A percentile compares a stretch with the other conserved stretches of the same genome.
Conservation (phyloP, 2,797 vertebrate genomes). For the Podarcis siculus region DNA sequence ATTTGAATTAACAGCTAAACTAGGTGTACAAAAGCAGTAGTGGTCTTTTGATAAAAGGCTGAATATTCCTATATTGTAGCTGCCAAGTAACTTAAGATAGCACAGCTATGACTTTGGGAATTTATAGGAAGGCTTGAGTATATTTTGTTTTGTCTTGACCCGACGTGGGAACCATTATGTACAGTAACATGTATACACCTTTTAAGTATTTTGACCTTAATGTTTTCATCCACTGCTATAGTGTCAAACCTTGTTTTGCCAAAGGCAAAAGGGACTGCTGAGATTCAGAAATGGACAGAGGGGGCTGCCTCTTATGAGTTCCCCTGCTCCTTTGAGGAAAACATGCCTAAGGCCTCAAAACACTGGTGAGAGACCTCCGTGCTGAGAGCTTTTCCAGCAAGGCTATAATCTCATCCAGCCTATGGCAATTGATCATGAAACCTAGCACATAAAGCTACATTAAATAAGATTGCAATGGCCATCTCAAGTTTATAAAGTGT, state of each 20-base stretch:
- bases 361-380: not conserved
- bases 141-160: not conserved
- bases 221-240: not conserved
- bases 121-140: not conserved
- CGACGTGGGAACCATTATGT: not conserved
- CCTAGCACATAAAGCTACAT: not conserved
- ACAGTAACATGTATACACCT: not conserved
- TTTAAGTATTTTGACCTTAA: not conserved
- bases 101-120: not conserved
- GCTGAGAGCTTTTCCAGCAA: not conserved
- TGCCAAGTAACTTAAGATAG: not conserved
- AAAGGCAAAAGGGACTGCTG: not conserved
- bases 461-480: not conserved
- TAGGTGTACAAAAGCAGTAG: not conserved
- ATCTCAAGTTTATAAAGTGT: not conserved
- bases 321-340: slow-evolving; percentile 14
- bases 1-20: not conserved
- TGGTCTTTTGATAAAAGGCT: not conserved
- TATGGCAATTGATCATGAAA: not conserved
- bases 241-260: slow-evolving; percentile 19
- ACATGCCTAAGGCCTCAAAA: slow-evolving; percentile 21
- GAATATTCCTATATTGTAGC: not conserved
- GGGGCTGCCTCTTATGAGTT: not conserved
- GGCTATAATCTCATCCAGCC: not conserved
- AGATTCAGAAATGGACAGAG: not conserved